phyloP scores from a whole-genome alignment of 2,888 invertebrate species.

The Drosophila limbata region DNA sequence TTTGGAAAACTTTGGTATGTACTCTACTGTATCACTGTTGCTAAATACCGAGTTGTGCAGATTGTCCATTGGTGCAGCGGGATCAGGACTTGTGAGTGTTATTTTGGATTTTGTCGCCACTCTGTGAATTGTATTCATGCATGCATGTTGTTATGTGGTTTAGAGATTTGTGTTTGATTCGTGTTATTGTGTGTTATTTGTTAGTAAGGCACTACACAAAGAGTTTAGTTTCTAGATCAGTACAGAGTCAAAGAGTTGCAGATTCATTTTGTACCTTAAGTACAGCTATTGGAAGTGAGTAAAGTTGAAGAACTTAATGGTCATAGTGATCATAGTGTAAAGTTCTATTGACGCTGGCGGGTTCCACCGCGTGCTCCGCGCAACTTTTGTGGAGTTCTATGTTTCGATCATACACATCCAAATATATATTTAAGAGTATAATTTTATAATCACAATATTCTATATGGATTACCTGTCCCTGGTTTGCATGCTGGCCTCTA shows the following conservation, averaged over 20 bases:
- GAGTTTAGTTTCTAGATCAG: conserved; percentile 27
- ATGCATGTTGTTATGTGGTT: conserved; percentile 30
- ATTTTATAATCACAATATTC: conserved; percentile 2
- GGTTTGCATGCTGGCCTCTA: conserved; percentile 86
- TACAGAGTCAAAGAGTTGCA: conserved; percentile 26
- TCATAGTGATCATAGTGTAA: conserved; percentile 37
- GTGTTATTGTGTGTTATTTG: conserved; percentile 18
- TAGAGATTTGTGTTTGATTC: conserved; percentile 5
- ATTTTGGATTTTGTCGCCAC: conserved; percentile 86
- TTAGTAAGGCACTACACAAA: conserved; percentile 59
- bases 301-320: conserved; percentile 63
- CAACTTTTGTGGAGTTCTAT: conserved; percentile 85
- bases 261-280: conserved; percentile 75
- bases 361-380: conserved; percentile 84
- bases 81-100: conserved; percentile 87
- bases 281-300: conserved; percentile 71
- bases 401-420: conserved; percentile 52
- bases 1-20: conserved; percentile 78
- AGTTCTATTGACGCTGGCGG: conserved; percentile 83
- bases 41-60: conserved; percentile 80
- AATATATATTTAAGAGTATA: conserved; percentile 32
- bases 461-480: conserved; percentile 82
- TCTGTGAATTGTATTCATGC: conserved; percentile 78
- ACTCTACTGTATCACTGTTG: conserved; percentile 84
- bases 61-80: conserved; percentile 83